phyloP scores from a whole-genome alignment of 1,140 invertebrate species.

The Gonatopus flavifemur region DNA sequence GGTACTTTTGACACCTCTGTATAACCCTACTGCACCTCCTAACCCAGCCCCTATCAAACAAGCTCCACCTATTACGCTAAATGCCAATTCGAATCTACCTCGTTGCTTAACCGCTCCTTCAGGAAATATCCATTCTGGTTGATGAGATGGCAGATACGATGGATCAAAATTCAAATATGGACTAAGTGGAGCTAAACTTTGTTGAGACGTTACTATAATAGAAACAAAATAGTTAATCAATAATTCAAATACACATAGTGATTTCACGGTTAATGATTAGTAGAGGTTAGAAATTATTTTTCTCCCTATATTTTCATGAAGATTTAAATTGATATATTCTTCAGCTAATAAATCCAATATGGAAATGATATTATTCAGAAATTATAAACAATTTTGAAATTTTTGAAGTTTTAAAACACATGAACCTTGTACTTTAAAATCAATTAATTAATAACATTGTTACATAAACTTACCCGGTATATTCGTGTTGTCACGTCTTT shows the following conservation, averaged over 20 bases:
- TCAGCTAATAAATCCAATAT: not conserved
- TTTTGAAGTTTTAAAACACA: not conserved
- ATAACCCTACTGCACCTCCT: slow-evolving; percentile 83
- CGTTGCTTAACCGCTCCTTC: slow-evolving; percentile 81
- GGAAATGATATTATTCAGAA: not conserved
- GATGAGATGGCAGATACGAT: slow-evolving; percentile 74
- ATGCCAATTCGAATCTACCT: slow-evolving; percentile 85
- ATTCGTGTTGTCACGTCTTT: slow-evolving; percentile 25
- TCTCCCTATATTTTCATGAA: not conserved
- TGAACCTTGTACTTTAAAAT: slow-evolving; percentile 3
- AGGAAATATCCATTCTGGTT: slow-evolving; percentile 92
- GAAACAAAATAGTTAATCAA: slow-evolving; percentile 20
- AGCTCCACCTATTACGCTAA: slow-evolving; percentile 90
- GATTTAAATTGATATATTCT: not conserved
- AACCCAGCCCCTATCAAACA: slow-evolving; percentile 81
- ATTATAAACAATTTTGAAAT: not conserved
- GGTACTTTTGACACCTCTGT: slow-evolving; percentile 83
- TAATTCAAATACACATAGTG: not conserved
- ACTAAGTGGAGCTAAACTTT: slow-evolving; percentile 65
- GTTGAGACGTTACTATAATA: slow-evolving; percentile 45
- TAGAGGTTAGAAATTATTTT: not conserved
- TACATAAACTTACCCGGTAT: slow-evolving; percentile 29
- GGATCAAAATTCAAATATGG: slow-evolving; percentile 94
- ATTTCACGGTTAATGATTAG: no score
- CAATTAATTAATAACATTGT: not conserved